Evolutionary conservation across 2,888 invertebrate genomes (phyloP).

Genomic region (Eupithecia inturbata): DNA sequence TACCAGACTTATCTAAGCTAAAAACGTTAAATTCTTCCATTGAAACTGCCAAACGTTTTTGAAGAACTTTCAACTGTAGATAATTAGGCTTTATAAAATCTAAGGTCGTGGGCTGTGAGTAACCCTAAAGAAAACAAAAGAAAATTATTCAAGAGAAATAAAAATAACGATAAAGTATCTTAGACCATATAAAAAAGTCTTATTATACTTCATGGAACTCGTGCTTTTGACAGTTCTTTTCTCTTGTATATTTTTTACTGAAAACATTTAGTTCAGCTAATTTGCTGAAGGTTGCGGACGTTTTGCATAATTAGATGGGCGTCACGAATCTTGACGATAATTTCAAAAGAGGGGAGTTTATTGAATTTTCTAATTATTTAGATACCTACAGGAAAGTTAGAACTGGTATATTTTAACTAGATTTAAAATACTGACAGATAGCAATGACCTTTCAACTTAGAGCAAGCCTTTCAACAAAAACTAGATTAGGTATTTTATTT

Average conservation of each 20-base stretch:
- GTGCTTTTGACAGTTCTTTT: not conserved
- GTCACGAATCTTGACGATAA: slow-evolving; percentile 10
- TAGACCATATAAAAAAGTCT: not conserved
- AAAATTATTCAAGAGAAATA: not conserved
- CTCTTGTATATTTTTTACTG: slow-evolving; percentile 9
- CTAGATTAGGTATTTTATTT: not conserved
- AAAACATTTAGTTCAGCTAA: slow-evolving; percentile 19
- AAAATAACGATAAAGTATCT: not conserved
- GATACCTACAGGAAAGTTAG: not conserved
- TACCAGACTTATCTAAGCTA: not conserved
- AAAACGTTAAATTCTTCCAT: not conserved
- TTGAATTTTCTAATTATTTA: slow-evolving; percentile 16
- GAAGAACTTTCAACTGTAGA: not conserved
- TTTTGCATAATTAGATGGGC: slow-evolving; percentile 21
- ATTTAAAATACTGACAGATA: not conserved
- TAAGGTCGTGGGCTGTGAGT: not conserved
- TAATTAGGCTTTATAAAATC: not conserved
- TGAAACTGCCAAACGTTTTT: not conserved
- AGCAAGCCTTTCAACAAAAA: not conserved
- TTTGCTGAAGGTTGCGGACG: slow-evolving; percentile 13
- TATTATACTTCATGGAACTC: slow-evolving; percentile 8
- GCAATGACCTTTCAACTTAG: not conserved
- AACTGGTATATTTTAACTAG: not conserved
- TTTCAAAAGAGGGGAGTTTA: slow-evolving; percentile 6
- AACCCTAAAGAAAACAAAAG: not conserved